Conservation (phyloP, 2,888 invertebrate genomes). For the Tribolium freemani region DNA sequence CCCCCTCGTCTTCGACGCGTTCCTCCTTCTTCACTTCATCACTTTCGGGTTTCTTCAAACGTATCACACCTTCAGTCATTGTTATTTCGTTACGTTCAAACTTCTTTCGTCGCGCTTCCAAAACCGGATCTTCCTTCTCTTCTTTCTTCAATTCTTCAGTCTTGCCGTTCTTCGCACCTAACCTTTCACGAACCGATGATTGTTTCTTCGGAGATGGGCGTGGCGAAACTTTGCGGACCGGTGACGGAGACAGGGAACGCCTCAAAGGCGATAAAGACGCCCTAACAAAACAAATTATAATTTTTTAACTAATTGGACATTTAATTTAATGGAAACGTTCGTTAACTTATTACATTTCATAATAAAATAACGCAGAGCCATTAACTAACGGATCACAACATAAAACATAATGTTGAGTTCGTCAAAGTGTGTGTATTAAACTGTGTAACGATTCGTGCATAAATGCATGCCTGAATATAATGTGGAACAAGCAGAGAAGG, state of each 20-base stretch:
- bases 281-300: slow-evolving; percentile 45
- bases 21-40: slow-evolving; percentile 27
- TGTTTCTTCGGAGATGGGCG: slow-evolving; percentile 19
- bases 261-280: slow-evolving; percentile 49
- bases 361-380: too few relatives aligned
- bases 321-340: too few relatives aligned
- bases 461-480: too few relatives aligned
- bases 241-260: slow-evolving; percentile 48
- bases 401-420: too few relatives aligned
- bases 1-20: too few relatives aligned
- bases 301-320: too few relatives aligned
- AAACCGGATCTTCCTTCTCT: slow-evolving; percentile 65
- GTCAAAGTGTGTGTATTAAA: too few relatives aligned
- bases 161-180: slow-evolving; percentile 35
- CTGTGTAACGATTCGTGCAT: too few relatives aligned
- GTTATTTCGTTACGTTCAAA: slow-evolving; percentile 70
- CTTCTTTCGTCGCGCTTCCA: slow-evolving; percentile 71
- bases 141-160: slow-evolving; percentile 10
- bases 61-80: slow-evolving; percentile 69
- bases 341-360: too few relatives aligned
- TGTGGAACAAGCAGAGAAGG: too few relatives aligned
- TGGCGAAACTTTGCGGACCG: slow-evolving; percentile 37
- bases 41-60: slow-evolving; percentile 61
- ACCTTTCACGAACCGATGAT: slow-evolving; percentile 29
- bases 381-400: too few relatives aligned